Base-by-base conservation (phyloP, 2,797 vertebrate genomes). In the Smutsia temminckii region DNA sequence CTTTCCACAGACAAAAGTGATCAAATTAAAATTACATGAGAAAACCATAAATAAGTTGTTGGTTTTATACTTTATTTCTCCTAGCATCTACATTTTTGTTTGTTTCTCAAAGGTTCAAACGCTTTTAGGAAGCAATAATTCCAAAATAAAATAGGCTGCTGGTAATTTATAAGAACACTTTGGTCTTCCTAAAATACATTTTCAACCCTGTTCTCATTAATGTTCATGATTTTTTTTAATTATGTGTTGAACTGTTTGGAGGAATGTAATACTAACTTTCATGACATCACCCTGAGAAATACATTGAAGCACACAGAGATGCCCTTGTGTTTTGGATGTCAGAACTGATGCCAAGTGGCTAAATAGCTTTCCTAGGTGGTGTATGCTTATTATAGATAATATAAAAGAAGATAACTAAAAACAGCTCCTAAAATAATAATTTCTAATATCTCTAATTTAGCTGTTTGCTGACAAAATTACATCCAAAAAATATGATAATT, bases 151-250 rank as follows among this genome's bases (percentile, higher is more conserved):
- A 91, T 57, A 96, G n/a, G 49, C 29, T 87, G 53, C 37, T 90
- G 37, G 61, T 85, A 84, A 92, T 94, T 92, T 89, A 84, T 81
- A 55, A 66, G 7, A 83, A 79, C 21, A 64, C 29, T 88, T 95
- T 92, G 32, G 51, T 95, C 51, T 92, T 27, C 53, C 53, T 86
- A 57, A 91, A 91, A 94, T 79, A 71, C 10, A 89, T 89, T 81
- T 93, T 96, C 78, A 90, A n/a, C 13, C 37, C 16, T 85, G n/a
- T 34, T 88, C 77, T 95, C 61, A 77, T 72, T 97, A 96, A 71
- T 6, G 14, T 63, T 81, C 63, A 78, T 37, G 51, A 59, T 63
- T 59, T 85, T 94, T 86, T 46, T 53, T 46, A 49, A 59, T 94
- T 94, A 89, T 90, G 92, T 92, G 34, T 40, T 88, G 51, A 87